Evolutionary conservation across 2,888 invertebrate species (phyloP).

Genomic region (Noctua janthe): DNA sequence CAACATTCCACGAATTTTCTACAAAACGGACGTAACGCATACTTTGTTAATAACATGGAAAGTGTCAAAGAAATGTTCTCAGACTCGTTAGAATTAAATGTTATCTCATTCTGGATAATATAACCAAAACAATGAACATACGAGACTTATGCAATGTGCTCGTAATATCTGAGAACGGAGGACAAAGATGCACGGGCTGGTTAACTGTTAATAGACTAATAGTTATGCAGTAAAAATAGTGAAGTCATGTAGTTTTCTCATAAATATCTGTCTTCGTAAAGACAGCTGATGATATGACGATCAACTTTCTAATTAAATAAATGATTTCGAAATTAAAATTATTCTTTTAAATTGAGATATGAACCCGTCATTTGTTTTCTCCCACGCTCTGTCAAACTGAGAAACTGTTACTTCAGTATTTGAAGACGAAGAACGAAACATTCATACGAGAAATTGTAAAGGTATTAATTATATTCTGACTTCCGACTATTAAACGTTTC

Average conservation of each 20-base stretch:
- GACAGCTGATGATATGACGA: conserved; percentile 37
- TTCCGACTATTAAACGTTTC: conserved; percentile 41
- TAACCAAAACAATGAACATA: conserved; percentile 82
- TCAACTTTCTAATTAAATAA: conserved; percentile 60
- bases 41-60: conserved; percentile 72
- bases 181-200: conserved; percentile 58
- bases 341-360: conserved; percentile 32
- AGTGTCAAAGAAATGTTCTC: conserved; percentile 84
- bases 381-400: conserved; percentile 40
- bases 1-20: conserved; percentile 44
- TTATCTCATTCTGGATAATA: conserved; percentile 85
- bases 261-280: conserved; percentile 37
- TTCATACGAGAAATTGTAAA: conserved; percentile 23
- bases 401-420: conserved; percentile 16
- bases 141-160: conserved; percentile 61
- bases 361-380: conserved; percentile 26
- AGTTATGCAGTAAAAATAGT: conserved; percentile 46
- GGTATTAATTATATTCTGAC: conserved; percentile 38
- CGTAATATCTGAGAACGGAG: conserved; percentile 73
- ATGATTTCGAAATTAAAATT: conserved; percentile 34
- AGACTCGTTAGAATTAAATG: conserved; percentile 80
- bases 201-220: conserved; percentile 61
- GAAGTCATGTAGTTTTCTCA: conserved; percentile 54
- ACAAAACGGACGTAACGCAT: conserved; percentile 42
- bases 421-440: conserved; percentile 8